These are phyloP conservation scores for Epiblema foenella DNA, from an alignment of 2,888 invertebrate species.

Conservation along the genomic window DNA sequence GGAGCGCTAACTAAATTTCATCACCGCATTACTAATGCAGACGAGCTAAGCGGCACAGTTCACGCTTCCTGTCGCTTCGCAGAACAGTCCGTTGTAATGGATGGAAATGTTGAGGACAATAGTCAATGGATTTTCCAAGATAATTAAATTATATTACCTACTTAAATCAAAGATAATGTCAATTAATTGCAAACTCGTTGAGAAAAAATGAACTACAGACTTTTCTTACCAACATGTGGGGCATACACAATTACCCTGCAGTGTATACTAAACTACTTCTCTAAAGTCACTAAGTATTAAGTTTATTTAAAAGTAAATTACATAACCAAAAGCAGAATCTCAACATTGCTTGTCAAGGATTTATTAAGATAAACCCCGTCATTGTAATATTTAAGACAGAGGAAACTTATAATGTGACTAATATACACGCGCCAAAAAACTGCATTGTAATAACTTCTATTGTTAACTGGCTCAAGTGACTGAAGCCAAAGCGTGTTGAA, in stretches of 20 bases:
- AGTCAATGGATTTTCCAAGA: not conserved
- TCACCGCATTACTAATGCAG: constrained; percentile 51
- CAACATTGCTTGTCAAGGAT: constrained; percentile 1
- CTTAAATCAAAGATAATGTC: not conserved
- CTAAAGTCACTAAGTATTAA: no score
- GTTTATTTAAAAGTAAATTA: not conserved
- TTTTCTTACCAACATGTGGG: no score
- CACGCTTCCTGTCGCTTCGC: constrained; percentile 59
- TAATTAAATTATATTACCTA: no score
- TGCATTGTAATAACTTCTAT: constrained; percentile 4
- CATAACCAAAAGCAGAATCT: not conserved
- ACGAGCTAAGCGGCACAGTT: constrained; percentile 52
- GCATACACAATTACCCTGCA: no score
- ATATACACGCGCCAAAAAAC: constrained; percentile 7
- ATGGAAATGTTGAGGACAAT: constrained; percentile 33
- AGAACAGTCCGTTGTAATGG: constrained; percentile 36
- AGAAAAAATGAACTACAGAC: no score
- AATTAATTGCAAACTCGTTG: not conserved
- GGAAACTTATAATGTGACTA: constrained; percentile 1
- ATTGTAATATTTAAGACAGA: constrained; percentile 2
- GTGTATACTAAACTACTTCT: not conserved
- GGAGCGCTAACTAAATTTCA: constrained; percentile 43
- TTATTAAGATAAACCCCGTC: constrained; percentile 3
- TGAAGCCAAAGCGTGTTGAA: constrained; percentile 47
- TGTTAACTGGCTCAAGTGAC: constrained; percentile 11